phyloP scores from a whole-genome alignment of 2,888 invertebrate genomes.

The Ophraella communa region DNA sequence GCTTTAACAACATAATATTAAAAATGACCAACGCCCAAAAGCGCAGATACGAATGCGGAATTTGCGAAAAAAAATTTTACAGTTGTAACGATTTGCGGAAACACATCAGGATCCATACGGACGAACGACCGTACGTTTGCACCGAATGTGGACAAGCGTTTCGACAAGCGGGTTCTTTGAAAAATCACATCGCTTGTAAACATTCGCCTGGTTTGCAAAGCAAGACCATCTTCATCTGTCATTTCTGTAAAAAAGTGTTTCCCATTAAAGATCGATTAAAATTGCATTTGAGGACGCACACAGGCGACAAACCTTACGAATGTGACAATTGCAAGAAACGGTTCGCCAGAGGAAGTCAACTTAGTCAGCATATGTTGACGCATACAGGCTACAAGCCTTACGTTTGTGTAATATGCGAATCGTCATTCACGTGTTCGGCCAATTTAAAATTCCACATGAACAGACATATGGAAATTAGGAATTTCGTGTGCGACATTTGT shows the following conservation, averaged over 20 bases:
- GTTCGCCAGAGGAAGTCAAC: slow-evolving; percentile 77
- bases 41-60: slow-evolving; percentile 65
- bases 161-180: slow-evolving; percentile 69
- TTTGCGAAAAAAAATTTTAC: slow-evolving; percentile 70
- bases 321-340: slow-evolving; percentile 69
- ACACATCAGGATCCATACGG: slow-evolving; percentile 71
- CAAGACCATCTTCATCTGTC: slow-evolving; percentile 68
- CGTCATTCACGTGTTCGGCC: slow-evolving; percentile 72
- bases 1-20: slow-evolving; percentile 7
- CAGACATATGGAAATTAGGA: slow-evolving; percentile 76
- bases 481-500: slow-evolving; percentile 81
- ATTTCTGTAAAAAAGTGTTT: slow-evolving; percentile 78
- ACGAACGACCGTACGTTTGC: slow-evolving; percentile 70
- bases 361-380: slow-evolving; percentile 75
- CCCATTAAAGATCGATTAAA: slow-evolving; percentile 77
- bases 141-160: slow-evolving; percentile 69
- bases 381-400: slow-evolving; percentile 78
- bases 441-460: slow-evolving; percentile 70
- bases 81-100: slow-evolving; percentile 71
- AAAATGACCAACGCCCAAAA: slow-evolving; percentile 63
- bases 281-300: slow-evolving; percentile 76
- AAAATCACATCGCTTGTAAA: slow-evolving; percentile 67
- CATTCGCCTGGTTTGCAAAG: slow-evolving; percentile 61
- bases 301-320: slow-evolving; percentile 72
- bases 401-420: slow-evolving; percentile 73